These are phyloP conservation scores for Odontomachus brunneus DNA, from an alignment of 1,140 invertebrate genomes.

Conservation along the genomic window DNA sequence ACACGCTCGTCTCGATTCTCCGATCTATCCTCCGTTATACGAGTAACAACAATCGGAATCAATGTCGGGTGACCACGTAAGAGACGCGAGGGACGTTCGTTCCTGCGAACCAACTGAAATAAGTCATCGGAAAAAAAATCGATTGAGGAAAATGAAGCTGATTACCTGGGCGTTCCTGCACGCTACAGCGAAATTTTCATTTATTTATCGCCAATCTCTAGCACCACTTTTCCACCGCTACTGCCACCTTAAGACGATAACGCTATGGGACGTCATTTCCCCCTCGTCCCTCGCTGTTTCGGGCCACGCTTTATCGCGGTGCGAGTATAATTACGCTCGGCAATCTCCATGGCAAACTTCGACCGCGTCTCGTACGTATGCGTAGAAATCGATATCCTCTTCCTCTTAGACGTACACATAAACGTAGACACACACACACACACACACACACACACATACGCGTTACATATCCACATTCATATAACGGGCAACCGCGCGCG, in stretches of 20 bases:
- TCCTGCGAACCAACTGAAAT: no score
- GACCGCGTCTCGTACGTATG: not conserved
- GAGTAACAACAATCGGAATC: no score
- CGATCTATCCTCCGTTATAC: no score
- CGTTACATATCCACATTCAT: no score
- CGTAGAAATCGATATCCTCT: conserved; percentile 39
- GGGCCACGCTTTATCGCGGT: not conserved
- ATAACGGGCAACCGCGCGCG: conserved; percentile 15
- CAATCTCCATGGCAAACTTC: conserved; percentile 1
- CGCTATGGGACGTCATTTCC: not conserved
- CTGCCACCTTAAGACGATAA: not conserved
- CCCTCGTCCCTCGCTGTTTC: not conserved
- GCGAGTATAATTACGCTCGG: conserved; percentile 11
- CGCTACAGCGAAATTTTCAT: not conserved
- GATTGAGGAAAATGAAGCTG: no score
- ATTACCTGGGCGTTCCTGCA: no score
- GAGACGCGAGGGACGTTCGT: no score
- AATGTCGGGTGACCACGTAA: no score
- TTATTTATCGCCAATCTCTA: not conserved
- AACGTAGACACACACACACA: no score
- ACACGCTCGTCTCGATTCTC: no score
- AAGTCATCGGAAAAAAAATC: no score
- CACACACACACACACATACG: not conserved
- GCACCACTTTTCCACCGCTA: not conserved
- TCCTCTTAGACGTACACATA: no score